Evolutionary conservation across 2,113 vertebrate genomes (phyloP).

Genomic region (Megaptera novaeangliae): DNA sequence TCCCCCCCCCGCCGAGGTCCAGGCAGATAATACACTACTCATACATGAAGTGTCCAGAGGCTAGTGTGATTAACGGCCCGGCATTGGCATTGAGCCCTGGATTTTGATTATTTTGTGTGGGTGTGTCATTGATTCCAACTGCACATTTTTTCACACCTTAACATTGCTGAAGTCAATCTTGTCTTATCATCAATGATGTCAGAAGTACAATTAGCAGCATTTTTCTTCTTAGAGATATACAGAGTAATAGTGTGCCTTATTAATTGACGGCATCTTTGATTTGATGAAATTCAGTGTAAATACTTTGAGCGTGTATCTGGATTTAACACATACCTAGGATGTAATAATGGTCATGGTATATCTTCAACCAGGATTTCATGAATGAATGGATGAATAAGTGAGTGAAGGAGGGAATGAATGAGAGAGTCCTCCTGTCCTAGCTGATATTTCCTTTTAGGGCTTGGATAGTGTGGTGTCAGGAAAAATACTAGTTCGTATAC

Average conservation of each 20-base stretch:
- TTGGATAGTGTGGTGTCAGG: background rate
- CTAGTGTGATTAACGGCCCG: background rate
- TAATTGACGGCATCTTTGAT: background rate
- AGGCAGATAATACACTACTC: background rate
- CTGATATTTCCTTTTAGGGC: background rate
- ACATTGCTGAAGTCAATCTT: background rate
- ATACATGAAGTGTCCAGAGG: background rate
- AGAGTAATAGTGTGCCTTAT: background rate
- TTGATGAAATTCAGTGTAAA: background rate
- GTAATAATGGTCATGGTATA: background rate
- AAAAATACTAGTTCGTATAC: background rate
- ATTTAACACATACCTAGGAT: background rate
- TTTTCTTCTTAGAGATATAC: background rate
- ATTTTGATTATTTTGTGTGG: background rate
- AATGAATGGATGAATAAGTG: background rate
- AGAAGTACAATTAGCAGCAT: background rate
- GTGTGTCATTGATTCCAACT: background rate
- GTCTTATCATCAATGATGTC: background rate
- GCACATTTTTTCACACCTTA: background rate
- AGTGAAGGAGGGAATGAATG: background rate
- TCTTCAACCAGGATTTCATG: background rate
- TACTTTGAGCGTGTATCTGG: background rate
- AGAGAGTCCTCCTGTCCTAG: background rate
- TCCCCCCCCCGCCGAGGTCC: background rate
- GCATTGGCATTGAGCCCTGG: background rate